Evolutionary conservation across 2,797 vertebrate genomes (phyloP), one percentile per base, ranked within the genome.

Genomic region (Eremophila alpestris): DNA sequence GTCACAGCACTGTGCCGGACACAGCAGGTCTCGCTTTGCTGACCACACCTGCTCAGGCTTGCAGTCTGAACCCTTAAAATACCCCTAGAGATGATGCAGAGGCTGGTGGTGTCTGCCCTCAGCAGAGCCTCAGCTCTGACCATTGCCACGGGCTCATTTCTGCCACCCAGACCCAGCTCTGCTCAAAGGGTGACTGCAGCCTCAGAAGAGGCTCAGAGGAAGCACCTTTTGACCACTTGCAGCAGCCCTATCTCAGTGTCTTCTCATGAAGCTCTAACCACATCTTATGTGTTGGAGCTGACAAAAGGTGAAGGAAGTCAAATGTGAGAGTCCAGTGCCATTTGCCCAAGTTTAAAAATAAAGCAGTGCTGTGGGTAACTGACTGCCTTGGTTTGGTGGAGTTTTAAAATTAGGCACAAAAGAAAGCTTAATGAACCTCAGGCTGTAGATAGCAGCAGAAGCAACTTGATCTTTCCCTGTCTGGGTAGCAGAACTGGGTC

Each of bases 331-430:
- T 59, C 52, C 36, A 34, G 55, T 92, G 22, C 38, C 48, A 7
- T 84, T 87, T 62, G 40, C 40, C 45, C 2, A 11, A 16, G 49
- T 81, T 83, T 95, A 95, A 91, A 95, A 97, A 83, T 94, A 95
- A 81, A 94, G 82, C 49, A 26, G 41, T 70, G 74, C n/a, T 96
- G 77, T 32, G 45, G 85, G 94, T 29, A 23, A 76, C 84, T 26
- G 26, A 78, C 84, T 82, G 77, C 73, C 38, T 95, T 54, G 83
- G 84, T 93, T 93, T 96, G 68, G 43, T 79, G 32, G 45, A 46
- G 73, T 67, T 94, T 92, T 93, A 95, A 96, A 97, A 94, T 96
- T 83, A 95, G 92, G 54, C 34, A 52, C 46, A 62, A 70, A 87
- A 13, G 34, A 82, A 86, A 89, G 58, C 48, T 93, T 93, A 69